Percentiles rank a stretch among this genome's conserved stretches.
Evolutionary conservation across 2,888 invertebrate genomes (phyloP).

Genomic region (Bhutanitis thaidina): DNA sequence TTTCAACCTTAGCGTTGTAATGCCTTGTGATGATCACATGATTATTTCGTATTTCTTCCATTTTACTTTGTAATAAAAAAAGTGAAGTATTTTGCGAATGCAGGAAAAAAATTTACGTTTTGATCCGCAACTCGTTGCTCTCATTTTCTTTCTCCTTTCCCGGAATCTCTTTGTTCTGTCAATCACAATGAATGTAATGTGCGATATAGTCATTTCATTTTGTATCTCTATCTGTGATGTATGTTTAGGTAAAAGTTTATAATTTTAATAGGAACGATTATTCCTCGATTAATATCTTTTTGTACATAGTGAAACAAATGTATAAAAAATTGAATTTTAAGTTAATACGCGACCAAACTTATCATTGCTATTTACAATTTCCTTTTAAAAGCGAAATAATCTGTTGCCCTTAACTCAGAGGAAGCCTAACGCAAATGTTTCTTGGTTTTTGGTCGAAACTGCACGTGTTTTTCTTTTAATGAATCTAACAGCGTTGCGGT

Average conservation of each 20-base stretch:
- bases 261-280: conserved; percentile 59
- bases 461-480: background rate
- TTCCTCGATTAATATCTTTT: conserved; percentile 13
- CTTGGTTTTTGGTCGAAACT: background rate
- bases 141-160: conserved; percentile 1
- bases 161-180: conserved; percentile 1
- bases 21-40: conserved; percentile 36
- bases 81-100: conserved; percentile 48
- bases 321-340: conserved; percentile 22
- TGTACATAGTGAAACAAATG: conserved; percentile 26
- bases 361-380: conserved; percentile 6
- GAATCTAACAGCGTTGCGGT: conserved; percentile 2
- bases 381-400: conserved; percentile 2
- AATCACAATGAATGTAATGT: conserved; percentile 2
- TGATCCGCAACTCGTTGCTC: conserved; percentile 21
- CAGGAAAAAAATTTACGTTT: conserved; percentile 65
- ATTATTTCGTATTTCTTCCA: conserved; percentile 51
- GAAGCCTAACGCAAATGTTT: conserved; percentile 10
- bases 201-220: conserved; percentile 38
- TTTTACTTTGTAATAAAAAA: conserved; percentile 43
- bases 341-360: conserved; percentile 4
- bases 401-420: background rate
- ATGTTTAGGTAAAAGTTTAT: conserved; percentile 76
- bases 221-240: conserved; percentile 76
- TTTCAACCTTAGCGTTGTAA: conserved; percentile 11